These are phyloP conservation scores for Caenorhabditis doughertyi DNA, from an alignment of 2,888 invertebrate species.

Conservation along the genomic window DNA sequence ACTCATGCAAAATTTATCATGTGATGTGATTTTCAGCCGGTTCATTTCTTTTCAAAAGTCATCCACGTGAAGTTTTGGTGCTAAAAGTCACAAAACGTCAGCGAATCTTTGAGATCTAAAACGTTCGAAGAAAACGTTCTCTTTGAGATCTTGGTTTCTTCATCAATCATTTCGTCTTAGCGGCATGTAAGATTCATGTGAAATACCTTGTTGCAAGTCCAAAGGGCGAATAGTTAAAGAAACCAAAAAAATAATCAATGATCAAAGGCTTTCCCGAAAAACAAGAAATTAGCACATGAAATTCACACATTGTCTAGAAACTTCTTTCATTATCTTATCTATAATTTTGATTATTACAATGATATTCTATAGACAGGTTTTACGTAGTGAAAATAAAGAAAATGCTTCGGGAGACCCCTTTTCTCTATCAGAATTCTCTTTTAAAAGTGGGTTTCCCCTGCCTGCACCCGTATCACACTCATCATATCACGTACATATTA, in stretches of 20 bases:
- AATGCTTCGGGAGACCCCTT: constrained; percentile 2
- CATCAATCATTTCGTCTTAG: not conserved
- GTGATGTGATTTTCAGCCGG: constrained; percentile 34
- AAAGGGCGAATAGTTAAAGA: constrained; percentile 16
- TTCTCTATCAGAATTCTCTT: not conserved
- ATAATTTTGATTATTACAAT: not conserved
- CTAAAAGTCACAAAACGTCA: not conserved
- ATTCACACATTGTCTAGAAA: not conserved
- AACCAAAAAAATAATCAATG: not conserved
- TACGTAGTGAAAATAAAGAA: not conserved
- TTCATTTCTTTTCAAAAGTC: not conserved
- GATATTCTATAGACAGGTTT: constrained; percentile 27
- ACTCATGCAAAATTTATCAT: not conserved
- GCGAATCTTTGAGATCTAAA: constrained; percentile 5
- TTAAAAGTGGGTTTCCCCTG: constrained; percentile 31
- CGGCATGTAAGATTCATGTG: not conserved
- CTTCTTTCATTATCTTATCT: not conserved
- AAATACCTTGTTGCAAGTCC: constrained; percentile 24
- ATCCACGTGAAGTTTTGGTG: constrained; percentile 12
- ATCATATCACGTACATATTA: not conserved
- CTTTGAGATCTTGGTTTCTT: not conserved
- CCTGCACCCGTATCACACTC: constrained; percentile 33
- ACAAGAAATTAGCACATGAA: too few species aligned
- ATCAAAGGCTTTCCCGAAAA: not conserved
- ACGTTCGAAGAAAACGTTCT: constrained; percentile 35